A percentile compares a stretch with the other conserved stretches of the same genome.
Evolutionary conservation across 2,113 vertebrate species (phyloP).

Genomic region (Dromiciops gliroides): DNA sequence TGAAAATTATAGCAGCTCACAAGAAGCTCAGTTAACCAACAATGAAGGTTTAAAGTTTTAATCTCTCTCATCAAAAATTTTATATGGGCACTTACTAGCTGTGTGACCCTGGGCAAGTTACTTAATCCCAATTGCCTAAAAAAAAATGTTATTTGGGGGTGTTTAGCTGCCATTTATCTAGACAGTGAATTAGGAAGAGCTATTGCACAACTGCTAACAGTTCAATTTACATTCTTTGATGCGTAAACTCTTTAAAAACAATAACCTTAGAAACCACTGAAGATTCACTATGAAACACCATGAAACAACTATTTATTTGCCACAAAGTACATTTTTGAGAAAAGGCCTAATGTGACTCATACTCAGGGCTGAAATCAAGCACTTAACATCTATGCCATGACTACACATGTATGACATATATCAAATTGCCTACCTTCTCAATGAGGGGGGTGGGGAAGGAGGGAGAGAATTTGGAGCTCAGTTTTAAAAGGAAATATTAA

Average conservation of each 20-base stretch:
- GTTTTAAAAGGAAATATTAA: neutral
- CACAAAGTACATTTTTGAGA: neutral
- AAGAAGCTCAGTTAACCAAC: conserved; percentile 10
- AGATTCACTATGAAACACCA: conserved; percentile 4
- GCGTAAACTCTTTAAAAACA: conserved; percentile 6
- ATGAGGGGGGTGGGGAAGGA: neutral
- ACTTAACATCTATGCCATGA: neutral
- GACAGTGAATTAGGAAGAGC: neutral
- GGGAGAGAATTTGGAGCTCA: neutral
- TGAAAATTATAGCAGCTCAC: conserved; percentile 23
- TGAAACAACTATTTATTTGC: neutral
- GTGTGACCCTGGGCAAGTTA: too few species aligned
- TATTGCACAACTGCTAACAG: neutral
- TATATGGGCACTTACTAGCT: too few species aligned
- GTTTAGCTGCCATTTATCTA: neutral
- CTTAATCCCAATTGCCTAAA: too few species aligned
- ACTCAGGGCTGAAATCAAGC: neutral
- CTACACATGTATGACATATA: neutral
- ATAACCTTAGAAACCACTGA: neutral
- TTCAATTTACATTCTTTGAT: conserved; percentile 17
- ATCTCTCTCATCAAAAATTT: conserved; percentile 2
- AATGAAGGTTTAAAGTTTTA: conserved; percentile 20
- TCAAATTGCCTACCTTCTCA: neutral
- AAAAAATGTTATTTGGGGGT: conserved; percentile 28
- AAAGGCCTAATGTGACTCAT: neutral